Evolutionary conservation across 2,888 invertebrate species (phyloP), one percentile per base, ranked within the genome.

Genomic region (Meganola albula): DNA sequence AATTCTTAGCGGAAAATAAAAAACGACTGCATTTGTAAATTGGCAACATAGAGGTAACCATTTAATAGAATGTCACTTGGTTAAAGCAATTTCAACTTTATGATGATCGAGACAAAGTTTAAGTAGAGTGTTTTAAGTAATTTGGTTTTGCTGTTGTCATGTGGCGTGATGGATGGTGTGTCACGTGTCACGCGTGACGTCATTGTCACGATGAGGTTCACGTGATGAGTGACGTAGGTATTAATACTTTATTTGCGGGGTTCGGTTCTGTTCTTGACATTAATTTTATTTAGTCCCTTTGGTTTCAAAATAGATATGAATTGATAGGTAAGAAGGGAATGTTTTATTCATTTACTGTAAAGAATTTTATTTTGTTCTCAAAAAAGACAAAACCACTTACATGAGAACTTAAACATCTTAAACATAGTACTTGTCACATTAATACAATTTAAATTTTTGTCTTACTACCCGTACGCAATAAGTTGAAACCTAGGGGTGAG

Each of bases 161-260:
- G 65, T 68, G 44, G 62, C 52, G 69, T 83, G 83, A 84, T 83
- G 67, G 76, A 84, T 83, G 61, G 73, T 56, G 70, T 69, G 68
- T 50, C 69, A 74, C 56, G 70, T 69, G 68, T 50, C 69, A 74
- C 72, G 75, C 74, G 74, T 80, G 80, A 74, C 76, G 60, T 56
- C 58, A 53, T 58, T 72, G 78, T 79, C 79, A 73, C 70, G 71
- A 63, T 52, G 70, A 66, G 72, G 67, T 61, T 62, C 63, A 59
- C 64, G 64, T 62, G 70, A 62, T 64, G 62, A 59, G 65, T 66
- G 71, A 70, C 69, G 58, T 64, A 54, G 52, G 63, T 60, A 63
- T 68, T 58, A 67, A 72, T 73, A 70, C 65, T 60, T 70, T 65
- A 63, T 61, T 53, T 55, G 45, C 48, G 43, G 39, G 32, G 36